phyloP scores from a whole-genome alignment of 2,888 invertebrate genomes.

The Petrolisthes cinctipes region DNA sequence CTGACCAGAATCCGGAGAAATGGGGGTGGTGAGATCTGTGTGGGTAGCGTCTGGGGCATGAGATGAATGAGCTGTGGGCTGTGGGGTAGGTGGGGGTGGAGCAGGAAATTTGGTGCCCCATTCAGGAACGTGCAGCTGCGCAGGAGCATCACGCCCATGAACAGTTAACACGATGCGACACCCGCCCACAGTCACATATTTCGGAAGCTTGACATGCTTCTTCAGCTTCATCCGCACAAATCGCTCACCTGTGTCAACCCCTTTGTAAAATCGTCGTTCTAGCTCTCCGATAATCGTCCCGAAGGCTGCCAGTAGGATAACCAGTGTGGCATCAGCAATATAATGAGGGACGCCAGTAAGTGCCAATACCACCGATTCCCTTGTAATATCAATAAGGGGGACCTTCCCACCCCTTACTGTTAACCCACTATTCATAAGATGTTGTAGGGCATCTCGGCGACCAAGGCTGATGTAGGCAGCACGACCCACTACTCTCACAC shows the following conservation, averaged over 20 bases:
- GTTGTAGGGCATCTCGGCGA: slow-evolving; percentile 67
- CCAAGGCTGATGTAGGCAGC: slow-evolving; percentile 69
- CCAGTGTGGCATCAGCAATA: slow-evolving; percentile 68
- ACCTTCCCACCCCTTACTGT: slow-evolving; percentile 67
- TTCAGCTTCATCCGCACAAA: slow-evolving; percentile 68
- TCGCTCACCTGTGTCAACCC: slow-evolving; percentile 70
- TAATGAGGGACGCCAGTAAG: slow-evolving; percentile 69
- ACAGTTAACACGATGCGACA: slow-evolving; percentile 68
- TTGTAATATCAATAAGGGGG: slow-evolving; percentile 68
- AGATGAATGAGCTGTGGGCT: slow-evolving; percentile 40
- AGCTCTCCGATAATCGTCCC: slow-evolving; percentile 69
- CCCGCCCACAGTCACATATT: slow-evolving; percentile 68
- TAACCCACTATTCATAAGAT: slow-evolving; percentile 67
- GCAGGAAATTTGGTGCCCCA: slow-evolving; percentile 39
- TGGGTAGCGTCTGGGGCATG: slow-evolving; percentile 35
- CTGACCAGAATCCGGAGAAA: slow-evolving; percentile 57
- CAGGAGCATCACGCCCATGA: slow-evolving; percentile 62
- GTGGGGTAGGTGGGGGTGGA: slow-evolving; percentile 29
- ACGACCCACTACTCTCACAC: slow-evolving; percentile 69
- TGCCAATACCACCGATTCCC: slow-evolving; percentile 68
- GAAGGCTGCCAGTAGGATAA: slow-evolving; percentile 68
- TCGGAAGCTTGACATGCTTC: slow-evolving; percentile 66
- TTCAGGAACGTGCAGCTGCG: slow-evolving; percentile 55
- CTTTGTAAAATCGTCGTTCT: slow-evolving; percentile 70
- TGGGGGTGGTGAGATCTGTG: slow-evolving; percentile 48